Evolutionary conservation across 2,888 invertebrate species (phyloP).

Genomic region (Smittia sp.): DNA sequence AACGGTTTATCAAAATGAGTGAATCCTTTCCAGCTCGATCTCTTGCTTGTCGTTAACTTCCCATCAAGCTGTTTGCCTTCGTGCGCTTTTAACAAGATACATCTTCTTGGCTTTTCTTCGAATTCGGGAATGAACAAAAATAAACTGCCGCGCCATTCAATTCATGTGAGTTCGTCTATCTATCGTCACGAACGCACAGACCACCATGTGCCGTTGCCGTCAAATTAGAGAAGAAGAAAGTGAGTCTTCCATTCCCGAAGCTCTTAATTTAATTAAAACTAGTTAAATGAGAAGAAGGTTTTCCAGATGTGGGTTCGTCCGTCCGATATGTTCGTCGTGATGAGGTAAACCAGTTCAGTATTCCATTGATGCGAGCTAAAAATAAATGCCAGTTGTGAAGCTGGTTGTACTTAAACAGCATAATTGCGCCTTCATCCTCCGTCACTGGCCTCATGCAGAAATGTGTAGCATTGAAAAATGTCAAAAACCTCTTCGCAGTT

Average conservation of each 20-base stretch:
- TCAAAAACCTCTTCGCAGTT: conserved; percentile 38
- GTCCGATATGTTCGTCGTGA: too few species aligned
- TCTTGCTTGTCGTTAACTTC: neutral
- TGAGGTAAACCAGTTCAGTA: neutral
- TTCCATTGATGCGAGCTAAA: neutral
- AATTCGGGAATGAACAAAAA: too few species aligned
- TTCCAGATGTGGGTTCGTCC: conserved; percentile 30
- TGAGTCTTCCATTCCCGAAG: conserved; percentile 10
- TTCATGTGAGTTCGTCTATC: neutral
- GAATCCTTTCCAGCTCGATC: neutral
- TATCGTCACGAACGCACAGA: conserved; percentile 9
- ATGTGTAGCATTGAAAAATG: conserved; percentile 39
- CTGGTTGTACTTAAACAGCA: neutral
- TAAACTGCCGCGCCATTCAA: too few species aligned
- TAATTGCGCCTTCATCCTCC: neutral
- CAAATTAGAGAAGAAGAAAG: neutral
- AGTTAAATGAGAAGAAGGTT: neutral
- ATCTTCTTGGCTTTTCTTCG: neutral
- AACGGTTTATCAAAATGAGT: conserved; percentile 1
- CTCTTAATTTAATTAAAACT: conserved; percentile 31
- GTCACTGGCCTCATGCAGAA: conserved; percentile 16
- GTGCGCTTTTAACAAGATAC: neutral
- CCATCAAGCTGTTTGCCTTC: neutral
- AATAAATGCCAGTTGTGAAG: neutral
- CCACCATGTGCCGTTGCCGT: neutral